Conservation (phyloP, 2,888 invertebrate species). For the Pterostichus madidus region DNA sequence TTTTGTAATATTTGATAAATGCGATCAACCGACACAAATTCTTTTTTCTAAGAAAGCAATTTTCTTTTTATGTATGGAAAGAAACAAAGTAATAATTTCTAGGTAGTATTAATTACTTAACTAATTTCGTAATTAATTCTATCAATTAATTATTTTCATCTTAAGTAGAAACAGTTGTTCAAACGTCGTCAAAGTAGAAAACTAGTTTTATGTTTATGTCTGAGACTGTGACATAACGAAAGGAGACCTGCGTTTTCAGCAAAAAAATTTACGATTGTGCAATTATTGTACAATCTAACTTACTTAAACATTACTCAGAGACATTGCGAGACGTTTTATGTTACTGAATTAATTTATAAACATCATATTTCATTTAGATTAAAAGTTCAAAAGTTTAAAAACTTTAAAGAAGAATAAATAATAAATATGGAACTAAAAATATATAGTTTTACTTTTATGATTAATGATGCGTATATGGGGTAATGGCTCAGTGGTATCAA, state of each 20-base stretch:
- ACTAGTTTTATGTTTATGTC: constrained; percentile 2
- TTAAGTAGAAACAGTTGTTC: neutral
- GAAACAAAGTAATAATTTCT: no score
- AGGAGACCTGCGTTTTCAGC: constrained; percentile 17
- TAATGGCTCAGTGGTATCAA: no score
- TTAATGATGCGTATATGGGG: no score
- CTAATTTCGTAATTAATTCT: neutral
- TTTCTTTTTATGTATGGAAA: no score
- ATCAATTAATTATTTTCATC: neutral
- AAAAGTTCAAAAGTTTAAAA: no score
- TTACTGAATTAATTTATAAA: neutral
- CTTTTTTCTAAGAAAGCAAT: neutral
- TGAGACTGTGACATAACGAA: constrained; percentile 4
- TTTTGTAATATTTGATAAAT: no score
- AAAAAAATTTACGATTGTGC: neutral
- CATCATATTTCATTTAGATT: no score
- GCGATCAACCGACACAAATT: no score
- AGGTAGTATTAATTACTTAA: neutral
- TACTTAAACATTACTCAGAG: neutral
- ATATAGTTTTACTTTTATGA: no score
- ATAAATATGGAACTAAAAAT: no score
- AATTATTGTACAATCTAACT: constrained; percentile 4
- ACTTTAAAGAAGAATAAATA: no score
- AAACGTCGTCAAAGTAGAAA: neutral
- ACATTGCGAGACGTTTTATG: neutral